phyloP scores from a whole-genome alignment of 2,797 vertebrate genomes.

The Eleutherodactylus coqui region DNA sequence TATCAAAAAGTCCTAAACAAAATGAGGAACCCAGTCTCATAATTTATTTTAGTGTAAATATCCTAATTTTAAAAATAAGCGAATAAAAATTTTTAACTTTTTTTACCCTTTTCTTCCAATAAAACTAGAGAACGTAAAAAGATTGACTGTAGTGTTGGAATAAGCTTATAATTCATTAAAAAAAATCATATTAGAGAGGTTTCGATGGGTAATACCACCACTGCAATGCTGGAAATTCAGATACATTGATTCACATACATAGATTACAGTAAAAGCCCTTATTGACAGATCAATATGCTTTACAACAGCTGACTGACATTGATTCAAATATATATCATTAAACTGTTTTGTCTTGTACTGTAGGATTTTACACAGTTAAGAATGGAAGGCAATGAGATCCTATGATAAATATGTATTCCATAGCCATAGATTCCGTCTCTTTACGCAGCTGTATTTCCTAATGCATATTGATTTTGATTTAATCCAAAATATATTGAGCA shows the following conservation, averaged over 20 bases:
- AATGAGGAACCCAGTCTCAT: no score
- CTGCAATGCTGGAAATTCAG: slow-evolving; percentile 4
- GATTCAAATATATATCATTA: not conserved
- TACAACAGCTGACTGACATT: not conserved
- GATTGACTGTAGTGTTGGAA: not conserved
- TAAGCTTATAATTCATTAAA: not conserved
- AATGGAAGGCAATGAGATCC: not conserved
- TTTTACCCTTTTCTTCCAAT: no score
- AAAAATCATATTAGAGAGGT: not conserved
- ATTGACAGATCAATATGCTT: not conserved
- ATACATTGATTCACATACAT: not conserved
- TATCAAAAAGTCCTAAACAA: no score
- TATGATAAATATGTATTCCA: not conserved
- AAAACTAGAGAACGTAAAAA: not conserved
- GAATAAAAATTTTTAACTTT: no score
- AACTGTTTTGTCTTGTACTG: not conserved
- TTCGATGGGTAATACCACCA: not conserved
- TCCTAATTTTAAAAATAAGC: no score
- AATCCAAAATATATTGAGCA: slow-evolving; percentile 29
- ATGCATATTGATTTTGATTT: slow-evolving; percentile 35
- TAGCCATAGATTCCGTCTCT: not conserved
- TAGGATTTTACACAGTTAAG: not conserved
- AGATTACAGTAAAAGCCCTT: slow-evolving; percentile 3
- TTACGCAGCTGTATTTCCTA: not conserved
- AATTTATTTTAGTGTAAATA: no score